Conservation (phyloP, 2,888 invertebrate genomes). For the Noctua fimbriata region DNA sequence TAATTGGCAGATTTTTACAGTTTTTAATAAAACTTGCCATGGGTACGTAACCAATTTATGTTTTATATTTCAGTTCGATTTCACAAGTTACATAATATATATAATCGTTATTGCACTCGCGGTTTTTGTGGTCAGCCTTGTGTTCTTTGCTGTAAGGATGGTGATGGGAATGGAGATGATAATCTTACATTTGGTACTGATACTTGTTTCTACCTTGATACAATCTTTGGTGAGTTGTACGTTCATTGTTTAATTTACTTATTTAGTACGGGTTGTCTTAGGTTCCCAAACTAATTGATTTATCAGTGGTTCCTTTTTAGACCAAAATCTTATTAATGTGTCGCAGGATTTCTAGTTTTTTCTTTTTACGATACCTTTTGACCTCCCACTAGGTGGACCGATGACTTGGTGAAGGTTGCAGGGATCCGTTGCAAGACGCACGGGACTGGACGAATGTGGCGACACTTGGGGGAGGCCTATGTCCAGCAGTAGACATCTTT, state of each 20-base stretch:
- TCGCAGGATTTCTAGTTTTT: too few species aligned
- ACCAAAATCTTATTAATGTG: too few species aligned
- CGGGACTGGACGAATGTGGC: too few species aligned
- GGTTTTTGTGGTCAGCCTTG: neutral
- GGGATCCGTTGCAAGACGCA: too few species aligned
- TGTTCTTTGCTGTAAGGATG: neutral
- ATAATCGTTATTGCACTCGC: neutral
- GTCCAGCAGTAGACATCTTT: too few species aligned
- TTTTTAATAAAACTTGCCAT: neutral
- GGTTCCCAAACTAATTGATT: too few species aligned
- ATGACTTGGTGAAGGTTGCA: too few species aligned
- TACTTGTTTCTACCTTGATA: neutral
- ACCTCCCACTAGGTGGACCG: too few species aligned
- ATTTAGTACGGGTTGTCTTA: neutral
- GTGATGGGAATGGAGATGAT: neutral
- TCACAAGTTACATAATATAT: neutral
- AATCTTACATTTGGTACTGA: neutral
- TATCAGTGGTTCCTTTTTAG: too few species aligned
- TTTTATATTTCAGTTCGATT: slow-evolving; percentile 14
- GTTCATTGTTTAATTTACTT: neutral
- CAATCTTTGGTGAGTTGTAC: neutral
- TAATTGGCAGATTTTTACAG: neutral
- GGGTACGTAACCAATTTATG: neutral
- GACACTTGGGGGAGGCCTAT: too few species aligned
- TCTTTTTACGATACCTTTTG: too few species aligned